Base-by-base conservation (phyloP, 2,113 vertebrate genomes). In the Ptychochromis oligacanthus region DNA sequence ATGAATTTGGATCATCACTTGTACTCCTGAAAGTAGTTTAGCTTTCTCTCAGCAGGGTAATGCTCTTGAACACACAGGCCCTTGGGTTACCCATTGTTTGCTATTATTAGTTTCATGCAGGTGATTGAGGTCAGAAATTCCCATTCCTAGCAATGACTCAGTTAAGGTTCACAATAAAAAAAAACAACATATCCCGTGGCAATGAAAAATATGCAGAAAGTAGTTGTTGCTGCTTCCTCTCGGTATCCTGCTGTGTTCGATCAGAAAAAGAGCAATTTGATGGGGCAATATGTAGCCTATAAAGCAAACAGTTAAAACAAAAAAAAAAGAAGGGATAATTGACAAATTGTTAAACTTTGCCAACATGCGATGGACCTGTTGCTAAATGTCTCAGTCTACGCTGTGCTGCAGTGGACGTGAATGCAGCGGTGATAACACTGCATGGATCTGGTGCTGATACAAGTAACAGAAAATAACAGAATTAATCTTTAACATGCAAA, bases 1-100 rank as follows among this genome's bases (percentile, higher is more conserved):
- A 75, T 74, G 82, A 89, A 77, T 57, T 46, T 15, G 26, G 76
- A 65, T 88, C 60, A 82, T 90, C 38, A 31, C 58, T 80, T 34
- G 57, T 61, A 75, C 70, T 75, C 46, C 60, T 83, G 64, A 54
- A 57, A 80, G 54, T 72, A 65, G 49, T 87, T 87, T 67, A 52
- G 56, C 24, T 54, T 31, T 77, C 52, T 65, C 79, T 88, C 82
- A 6, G 36, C 58, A 58, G 26, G 67, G 67, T n/a, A 54, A 54
- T n/a, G 52, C 11, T 54, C 74, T 65, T 75, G 4, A 67, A 75
- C 26, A 40, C 58, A 31, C 18, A 46, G 58, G 59, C 36, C 49
- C 57, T 28, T 12, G 12, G 55, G 38, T 75, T 83, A 56, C 4
- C 20, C 15, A 70, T 64, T 80, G 56, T 75, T 70, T 82, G 34